These are phyloP conservation scores for Aphyosemion australe DNA, from an alignment of 2,113 vertebrate species.

Conservation along the genomic window DNA sequence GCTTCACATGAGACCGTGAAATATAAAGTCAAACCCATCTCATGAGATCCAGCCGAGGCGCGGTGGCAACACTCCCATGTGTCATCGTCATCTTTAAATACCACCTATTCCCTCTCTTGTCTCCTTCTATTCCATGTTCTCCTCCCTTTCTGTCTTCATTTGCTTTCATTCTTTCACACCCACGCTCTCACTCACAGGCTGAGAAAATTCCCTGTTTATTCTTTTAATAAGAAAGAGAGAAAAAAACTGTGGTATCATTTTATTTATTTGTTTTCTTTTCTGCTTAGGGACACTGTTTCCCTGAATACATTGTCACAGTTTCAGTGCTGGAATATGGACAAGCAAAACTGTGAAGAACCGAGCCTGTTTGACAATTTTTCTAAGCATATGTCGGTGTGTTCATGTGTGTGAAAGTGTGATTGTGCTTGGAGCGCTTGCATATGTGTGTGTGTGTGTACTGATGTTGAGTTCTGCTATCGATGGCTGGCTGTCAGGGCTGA, in stretches of 20 bases:
- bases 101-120: conserved; percentile 58
- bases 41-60: conserved; percentile 41
- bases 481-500: conserved; percentile 24
- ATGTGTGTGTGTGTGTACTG: conserved; percentile 29
- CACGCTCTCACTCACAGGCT: conserved; percentile 32
- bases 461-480: conserved; percentile 28
- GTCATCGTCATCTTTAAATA: conserved; percentile 64
- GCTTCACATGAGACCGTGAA: conserved; percentile 48
- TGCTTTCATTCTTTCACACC: conserved; percentile 33
- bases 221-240: conserved; percentile 31
- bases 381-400: conserved; percentile 52
- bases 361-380: conserved; percentile 37
- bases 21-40: conserved; percentile 57
- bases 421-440: conserved; percentile 7
- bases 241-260: conserved; percentile 10
- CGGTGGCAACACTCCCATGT: conserved; percentile 57
- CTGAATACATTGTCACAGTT: conserved; percentile 51
- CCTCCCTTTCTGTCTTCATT: conserved; percentile 13
- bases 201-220: conserved; percentile 52
- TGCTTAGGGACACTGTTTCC: conserved; percentile 38
- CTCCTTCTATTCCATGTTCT: conserved; percentile 28
- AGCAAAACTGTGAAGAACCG: conserved; percentile 60
- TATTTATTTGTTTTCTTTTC: neutral
- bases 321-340: conserved; percentile 59
- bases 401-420: conserved; percentile 34